A percentile compares a stretch with the other conserved stretches of the same genome.
phyloP scores from a whole-genome alignment of 2,888 invertebrate genomes.

The Drosophila pseudotakahashii region DNA sequence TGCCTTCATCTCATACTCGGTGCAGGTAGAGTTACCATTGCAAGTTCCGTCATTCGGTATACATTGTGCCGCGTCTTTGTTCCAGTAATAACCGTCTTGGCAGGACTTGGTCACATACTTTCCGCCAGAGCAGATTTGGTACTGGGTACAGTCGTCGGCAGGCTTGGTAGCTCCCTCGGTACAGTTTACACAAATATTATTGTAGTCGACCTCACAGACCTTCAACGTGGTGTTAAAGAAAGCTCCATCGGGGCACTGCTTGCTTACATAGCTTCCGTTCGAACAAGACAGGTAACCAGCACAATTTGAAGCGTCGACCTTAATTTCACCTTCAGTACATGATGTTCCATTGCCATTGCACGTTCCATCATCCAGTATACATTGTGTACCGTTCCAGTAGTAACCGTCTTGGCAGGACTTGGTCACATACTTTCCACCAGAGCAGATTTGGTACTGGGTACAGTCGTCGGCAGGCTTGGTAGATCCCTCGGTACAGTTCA shows the following conservation, averaged over 20 bases:
- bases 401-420: slow-evolving; percentile 10
- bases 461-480: slow-evolving; percentile 15
- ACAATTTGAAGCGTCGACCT: slow-evolving; percentile 34
- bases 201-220: slow-evolving; percentile 22
- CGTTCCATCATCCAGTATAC: slow-evolving; percentile 38
- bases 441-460: slow-evolving; percentile 28
- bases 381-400: slow-evolving; percentile 10
- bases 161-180: slow-evolving; percentile 22
- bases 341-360: slow-evolving; percentile 32
- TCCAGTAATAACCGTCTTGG: slow-evolving; percentile 9
- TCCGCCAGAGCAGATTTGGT: slow-evolving; percentile 28
- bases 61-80: not conserved
- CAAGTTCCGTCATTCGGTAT: slow-evolving; percentile 45
- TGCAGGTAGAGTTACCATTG: slow-evolving; percentile 32
- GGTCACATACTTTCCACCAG: slow-evolving; percentile 17
- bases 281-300: slow-evolving; percentile 51
- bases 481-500: slow-evolving; percentile 34
- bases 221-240: slow-evolving; percentile 20
- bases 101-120: slow-evolving; percentile 21
- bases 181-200: slow-evolving; percentile 32
- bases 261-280: slow-evolving; percentile 6
- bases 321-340: slow-evolving; percentile 33
- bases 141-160: slow-evolving; percentile 33
- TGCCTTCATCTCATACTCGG: slow-evolving; percentile 13
- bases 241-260: slow-evolving; percentile 4